Conservation (phyloP, 2,113 vertebrate genomes). For the Dromiciops gliroides region DNA sequence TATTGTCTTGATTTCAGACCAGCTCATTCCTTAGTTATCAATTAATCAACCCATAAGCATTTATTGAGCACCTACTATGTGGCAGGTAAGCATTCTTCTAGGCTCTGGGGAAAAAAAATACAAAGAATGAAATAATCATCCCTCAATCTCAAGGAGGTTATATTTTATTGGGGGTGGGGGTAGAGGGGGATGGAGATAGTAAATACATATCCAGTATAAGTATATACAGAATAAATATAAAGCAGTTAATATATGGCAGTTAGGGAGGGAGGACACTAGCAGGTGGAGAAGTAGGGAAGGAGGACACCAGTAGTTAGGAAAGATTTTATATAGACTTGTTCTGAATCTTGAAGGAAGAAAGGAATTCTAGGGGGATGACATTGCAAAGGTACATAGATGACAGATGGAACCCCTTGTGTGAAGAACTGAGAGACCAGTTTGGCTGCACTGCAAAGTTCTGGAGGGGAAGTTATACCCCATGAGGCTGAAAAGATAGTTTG, state of each 20-base stretch:
- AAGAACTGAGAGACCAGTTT: neutral
- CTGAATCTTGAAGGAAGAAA: neutral
- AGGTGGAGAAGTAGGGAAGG: neutral
- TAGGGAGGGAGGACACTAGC: neutral
- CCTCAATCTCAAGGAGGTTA: neutral
- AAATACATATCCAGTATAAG: neutral
- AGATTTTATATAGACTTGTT: neutral
- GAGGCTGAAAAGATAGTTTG: neutral
- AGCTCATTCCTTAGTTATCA: neutral
- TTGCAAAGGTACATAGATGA: neutral
- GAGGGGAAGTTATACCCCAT: neutral
- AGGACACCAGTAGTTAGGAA: neutral
- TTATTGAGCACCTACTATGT: neutral
- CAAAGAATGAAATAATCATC: neutral
- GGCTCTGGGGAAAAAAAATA: neutral
- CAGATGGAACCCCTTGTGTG: neutral
- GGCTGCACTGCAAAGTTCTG: neutral
- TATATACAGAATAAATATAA: neutral
- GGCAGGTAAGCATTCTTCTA: neutral
- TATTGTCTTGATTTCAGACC: neutral
- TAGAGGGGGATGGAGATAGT: neutral
- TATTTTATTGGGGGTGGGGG: neutral
- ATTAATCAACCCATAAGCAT: neutral
- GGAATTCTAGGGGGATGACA: neutral
- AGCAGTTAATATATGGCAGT: neutral